phyloP scores from a whole-genome alignment of 2,113 vertebrate species.

The Pongo pygmaeus region DNA sequence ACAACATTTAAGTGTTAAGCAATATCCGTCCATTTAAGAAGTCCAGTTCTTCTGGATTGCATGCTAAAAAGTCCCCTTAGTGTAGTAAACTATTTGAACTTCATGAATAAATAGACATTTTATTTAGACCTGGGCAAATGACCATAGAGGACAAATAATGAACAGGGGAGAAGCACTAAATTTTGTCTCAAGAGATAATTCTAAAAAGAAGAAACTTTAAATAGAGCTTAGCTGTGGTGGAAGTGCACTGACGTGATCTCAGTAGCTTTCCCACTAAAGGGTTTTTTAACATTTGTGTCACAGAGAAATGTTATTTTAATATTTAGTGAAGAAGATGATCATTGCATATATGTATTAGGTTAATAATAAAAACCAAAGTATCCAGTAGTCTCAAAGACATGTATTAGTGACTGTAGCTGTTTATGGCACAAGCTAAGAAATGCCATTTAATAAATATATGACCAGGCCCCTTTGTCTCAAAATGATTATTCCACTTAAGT shows the following conservation, averaged over 20 bases:
- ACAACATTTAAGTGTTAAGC: neutral
- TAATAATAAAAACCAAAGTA: neutral
- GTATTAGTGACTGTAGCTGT: neutral
- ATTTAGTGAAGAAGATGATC: neutral
- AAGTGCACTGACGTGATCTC: neutral
- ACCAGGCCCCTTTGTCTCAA: neutral
- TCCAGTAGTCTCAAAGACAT: neutral
- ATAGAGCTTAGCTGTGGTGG: neutral
- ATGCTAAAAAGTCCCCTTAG: neutral
- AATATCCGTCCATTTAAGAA: neutral
- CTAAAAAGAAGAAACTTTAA: neutral
- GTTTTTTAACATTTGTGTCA: neutral
- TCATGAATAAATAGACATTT: neutral
- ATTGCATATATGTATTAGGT: neutral
- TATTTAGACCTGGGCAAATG: neutral
- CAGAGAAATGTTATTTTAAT: neutral
- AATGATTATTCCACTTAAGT: neutral
- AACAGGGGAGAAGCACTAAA: neutral
- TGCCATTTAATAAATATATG: neutral
- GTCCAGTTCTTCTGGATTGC: neutral
- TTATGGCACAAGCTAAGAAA: neutral
- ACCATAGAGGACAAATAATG: neutral
- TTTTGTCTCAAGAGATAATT: neutral
- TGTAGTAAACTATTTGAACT: neutral
- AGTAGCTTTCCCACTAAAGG: fast-evolving